Base-by-base conservation (phyloP, 2,113 vertebrate species). In the Rhea pennata region DNA sequence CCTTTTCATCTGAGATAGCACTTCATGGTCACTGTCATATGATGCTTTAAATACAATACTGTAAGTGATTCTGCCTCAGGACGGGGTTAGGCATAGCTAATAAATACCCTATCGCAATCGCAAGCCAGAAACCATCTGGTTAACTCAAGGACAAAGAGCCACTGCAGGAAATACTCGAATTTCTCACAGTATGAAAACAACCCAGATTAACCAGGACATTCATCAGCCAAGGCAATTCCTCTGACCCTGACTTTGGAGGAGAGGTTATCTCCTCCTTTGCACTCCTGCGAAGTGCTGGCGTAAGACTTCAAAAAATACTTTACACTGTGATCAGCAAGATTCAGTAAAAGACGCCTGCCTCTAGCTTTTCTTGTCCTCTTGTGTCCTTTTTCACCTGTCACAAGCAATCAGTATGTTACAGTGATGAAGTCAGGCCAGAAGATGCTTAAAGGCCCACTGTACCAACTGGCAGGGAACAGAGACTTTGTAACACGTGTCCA, bases 341-440 rank as follows among this genome's bases (percentile, higher is more conserved):
- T 80, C 81, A 74, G 92, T 58, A 72, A 79, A 77, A 80, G 59
- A 76, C 82, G 59, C n/a, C 42, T 90, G 81, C 87, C 78, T 39
- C 14, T 15, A 59, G 92, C 27, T 1, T 72, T 95, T 69, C 91
- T 83, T 96, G 94, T 92, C 96, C 95, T 96, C 74, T 73, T 0
- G 1, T 93, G 88, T 93, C 92, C 96, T 91, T 76, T 94, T 70
- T 93, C 82, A 92, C 91, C 87, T 92, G 94, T 96, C 96, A 95
- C 67, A 88, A 95, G 91, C 74, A 61, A 92, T 96, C 87, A 81
- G 67, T 36, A 14, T 23, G 40, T 72, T 84, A 2, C 62, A 85
- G 62, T 7, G 59, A 33, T 79, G 54, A 66, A 85, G 64, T 36
- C 12, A 1, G 78, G 58, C 26, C 71, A 4, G 6, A 46, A 61